A percentile compares a stretch with the other conserved stretches of the same genome.
Conservation (phyloP, 2,888 invertebrate species). For the Parnassius orleans region DNA sequence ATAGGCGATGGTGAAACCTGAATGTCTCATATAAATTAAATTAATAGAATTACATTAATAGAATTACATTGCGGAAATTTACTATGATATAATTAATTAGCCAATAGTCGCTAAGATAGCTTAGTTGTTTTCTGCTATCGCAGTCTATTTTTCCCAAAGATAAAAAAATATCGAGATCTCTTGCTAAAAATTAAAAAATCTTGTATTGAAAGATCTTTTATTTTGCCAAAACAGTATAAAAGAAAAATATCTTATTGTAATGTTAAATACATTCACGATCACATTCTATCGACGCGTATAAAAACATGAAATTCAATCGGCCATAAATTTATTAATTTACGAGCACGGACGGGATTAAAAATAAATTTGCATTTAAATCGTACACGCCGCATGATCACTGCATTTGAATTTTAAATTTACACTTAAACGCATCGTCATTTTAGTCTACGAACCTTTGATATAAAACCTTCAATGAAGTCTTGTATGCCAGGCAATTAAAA, state of each 20-base stretch:
- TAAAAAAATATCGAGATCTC: too few relatives aligned
- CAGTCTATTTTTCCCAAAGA: too few relatives aligned
- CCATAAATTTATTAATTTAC: constrained; percentile 31
- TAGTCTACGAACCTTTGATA: constrained; percentile 4
- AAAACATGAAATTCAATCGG: constrained; percentile 24
- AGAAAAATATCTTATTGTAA: constrained; percentile 10
- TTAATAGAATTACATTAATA: too few relatives aligned
- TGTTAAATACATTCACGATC: constrained; percentile 14
- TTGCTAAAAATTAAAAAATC: too few relatives aligned
- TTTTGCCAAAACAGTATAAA: not conserved
- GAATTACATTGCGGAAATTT: too few relatives aligned
- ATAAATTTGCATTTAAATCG: constrained; percentile 27
- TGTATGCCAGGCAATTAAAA: constrained; percentile 3
- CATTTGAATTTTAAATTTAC: constrained; percentile 18
- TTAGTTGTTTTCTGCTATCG: too few relatives aligned
- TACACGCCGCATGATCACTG: constrained; percentile 7
- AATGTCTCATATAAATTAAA: too few relatives aligned
- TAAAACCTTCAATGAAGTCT: constrained; percentile 3
- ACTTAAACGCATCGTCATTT: not conserved
- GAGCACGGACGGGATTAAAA: constrained; percentile 25
- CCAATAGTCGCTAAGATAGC: too few relatives aligned
- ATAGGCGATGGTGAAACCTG: too few relatives aligned
- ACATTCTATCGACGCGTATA: constrained; percentile 19
- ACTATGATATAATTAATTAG: too few relatives aligned
- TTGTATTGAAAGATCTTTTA: too few relatives aligned